Percentiles rank a stretch among this genome's conserved stretches.
Evolutionary conservation across 2,113 vertebrate species (phyloP).

Genomic region (Motacilla tschutschensis): DNA sequence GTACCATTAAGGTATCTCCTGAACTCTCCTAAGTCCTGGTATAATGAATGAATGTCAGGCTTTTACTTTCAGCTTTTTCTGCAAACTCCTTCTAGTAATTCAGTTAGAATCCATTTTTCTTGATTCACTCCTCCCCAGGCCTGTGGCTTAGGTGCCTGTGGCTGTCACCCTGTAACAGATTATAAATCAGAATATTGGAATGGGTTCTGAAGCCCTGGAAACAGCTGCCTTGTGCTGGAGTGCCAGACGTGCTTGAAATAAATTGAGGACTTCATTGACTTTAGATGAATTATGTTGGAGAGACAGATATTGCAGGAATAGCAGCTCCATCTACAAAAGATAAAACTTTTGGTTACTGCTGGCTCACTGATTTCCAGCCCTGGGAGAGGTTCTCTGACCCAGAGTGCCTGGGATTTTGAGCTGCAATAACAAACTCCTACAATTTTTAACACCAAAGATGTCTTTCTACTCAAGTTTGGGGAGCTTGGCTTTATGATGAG

Average conservation of each 20-base stretch:
- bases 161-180: not conserved
- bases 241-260: not conserved
- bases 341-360: not conserved
- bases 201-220: not conserved
- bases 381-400: not conserved
- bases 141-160: slow-evolving; percentile 1
- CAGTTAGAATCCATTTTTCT: not conserved
- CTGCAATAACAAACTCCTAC: not conserved
- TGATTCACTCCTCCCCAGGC: not conserved
- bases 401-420: not conserved
- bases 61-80: not conserved
- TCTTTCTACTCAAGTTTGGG: not conserved
- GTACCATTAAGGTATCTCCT: not conserved
- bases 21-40: not conserved
- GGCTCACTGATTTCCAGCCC: not conserved
- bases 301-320: not conserved
- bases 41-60: not conserved
- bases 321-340: not conserved
- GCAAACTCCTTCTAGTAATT: not conserved
- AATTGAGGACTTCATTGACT: slow-evolving; percentile 18
- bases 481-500: not conserved
- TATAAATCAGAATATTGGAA: slow-evolving; percentile 39
- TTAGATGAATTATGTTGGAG: not conserved
- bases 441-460: not conserved
- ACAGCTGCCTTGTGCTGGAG: not conserved